Conservation (phyloP, 2,797 vertebrate species). For the Argentina silus region DNA sequence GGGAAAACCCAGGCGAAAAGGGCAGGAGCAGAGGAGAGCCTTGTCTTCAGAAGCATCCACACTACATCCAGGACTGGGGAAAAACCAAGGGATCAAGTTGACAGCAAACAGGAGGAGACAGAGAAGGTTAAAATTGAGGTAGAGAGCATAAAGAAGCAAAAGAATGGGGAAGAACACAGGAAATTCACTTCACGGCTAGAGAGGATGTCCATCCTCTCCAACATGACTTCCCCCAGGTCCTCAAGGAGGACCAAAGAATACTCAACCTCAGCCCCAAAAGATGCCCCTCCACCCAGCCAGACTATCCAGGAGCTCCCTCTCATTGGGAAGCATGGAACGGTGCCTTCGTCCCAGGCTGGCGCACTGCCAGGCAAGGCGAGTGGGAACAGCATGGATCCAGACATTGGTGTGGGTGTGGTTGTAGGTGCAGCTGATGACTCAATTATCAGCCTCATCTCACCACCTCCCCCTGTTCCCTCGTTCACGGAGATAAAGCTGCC, state of each 20-base stretch:
- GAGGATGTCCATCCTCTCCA: constrained; percentile 90
- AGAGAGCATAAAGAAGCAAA: constrained; percentile 43
- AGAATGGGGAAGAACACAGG: constrained; percentile 67
- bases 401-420: constrained; percentile 29
- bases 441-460: constrained; percentile 50
- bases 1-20: constrained; percentile 74
- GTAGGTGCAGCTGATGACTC: constrained; percentile 50
- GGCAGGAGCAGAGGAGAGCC: constrained; percentile 77
- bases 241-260: constrained; percentile 57
- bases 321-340: constrained; percentile 33
- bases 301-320: constrained; percentile 24
- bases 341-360: constrained; percentile 42
- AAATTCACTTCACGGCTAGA: constrained; percentile 84
- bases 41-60: constrained; percentile 78
- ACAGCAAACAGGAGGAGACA: constrained; percentile 64
- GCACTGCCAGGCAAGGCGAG: constrained; percentile 32
- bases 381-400: constrained; percentile 35
- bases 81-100: constrained; percentile 54
- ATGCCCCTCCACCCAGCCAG: constrained; percentile 25
- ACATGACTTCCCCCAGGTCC: constrained; percentile 70
- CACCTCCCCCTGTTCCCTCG: constrained; percentile 55
- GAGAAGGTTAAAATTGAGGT: constrained; percentile 49
- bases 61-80: constrained; percentile 44
- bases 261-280: constrained; percentile 29
- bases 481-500: constrained; percentile 77